A percentile compares a stretch with the other conserved stretches of the same genome.
phyloP scores from a whole-genome alignment of 2,113 vertebrate species.

The Dicerorhinus sumatrensis region DNA sequence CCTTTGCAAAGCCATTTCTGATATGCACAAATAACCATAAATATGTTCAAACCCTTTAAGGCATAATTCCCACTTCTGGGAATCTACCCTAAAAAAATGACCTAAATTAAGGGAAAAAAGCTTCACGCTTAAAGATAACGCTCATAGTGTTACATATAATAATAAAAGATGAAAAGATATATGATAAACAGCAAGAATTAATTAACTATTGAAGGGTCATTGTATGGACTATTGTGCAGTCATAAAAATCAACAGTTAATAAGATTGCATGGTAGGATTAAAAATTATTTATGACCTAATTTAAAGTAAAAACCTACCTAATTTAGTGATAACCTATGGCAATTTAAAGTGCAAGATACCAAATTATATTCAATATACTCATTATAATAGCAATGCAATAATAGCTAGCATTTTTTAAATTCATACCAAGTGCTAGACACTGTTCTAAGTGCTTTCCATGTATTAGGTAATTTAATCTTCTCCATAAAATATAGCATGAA shows the following conservation, averaged over 20 bases:
- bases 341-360: conserved; percentile 20
- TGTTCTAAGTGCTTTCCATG: neutral
- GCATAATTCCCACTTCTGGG: conserved; percentile 45
- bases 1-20: conserved; percentile 6
- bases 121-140: neutral
- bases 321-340: neutral
- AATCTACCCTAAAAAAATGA: neutral
- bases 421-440: neutral
- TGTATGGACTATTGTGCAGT: neutral
- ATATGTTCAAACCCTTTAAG: neutral
- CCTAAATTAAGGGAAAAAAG: neutral
- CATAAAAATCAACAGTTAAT: neutral
- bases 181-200: neutral
- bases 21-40: conserved; percentile 21
- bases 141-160: neutral
- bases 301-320: conserved; percentile 31
- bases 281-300: conserved; percentile 16
- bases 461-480: neutral
- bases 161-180: conserved; percentile 34
- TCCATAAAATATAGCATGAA: neutral
- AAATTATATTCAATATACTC: neutral
- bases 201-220: neutral
- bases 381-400: neutral
- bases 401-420: neutral
- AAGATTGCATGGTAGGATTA: neutral